Conservation (phyloP, 2,888 invertebrate genomes). For the Noctua comes region DNA sequence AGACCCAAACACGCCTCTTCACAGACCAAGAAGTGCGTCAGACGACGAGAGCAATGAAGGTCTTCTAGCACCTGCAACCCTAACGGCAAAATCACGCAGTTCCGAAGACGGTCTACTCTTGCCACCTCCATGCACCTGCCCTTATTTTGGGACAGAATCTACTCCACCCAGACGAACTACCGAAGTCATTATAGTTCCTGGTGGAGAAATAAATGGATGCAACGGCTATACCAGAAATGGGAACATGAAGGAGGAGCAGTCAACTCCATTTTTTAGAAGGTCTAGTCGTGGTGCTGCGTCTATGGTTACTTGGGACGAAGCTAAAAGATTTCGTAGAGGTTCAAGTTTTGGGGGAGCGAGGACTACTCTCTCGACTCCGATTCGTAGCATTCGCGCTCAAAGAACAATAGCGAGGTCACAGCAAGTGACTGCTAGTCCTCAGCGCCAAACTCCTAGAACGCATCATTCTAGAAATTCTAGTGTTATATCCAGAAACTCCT, state of each 20-base stretch:
- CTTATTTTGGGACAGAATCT: conserved; percentile 94
- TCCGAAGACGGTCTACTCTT: conserved; percentile 89
- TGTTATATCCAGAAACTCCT: conserved; percentile 95
- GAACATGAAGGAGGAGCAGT: conserved; percentile 82
- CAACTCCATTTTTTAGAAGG: conserved; percentile 88
- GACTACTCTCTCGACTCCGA: conserved; percentile 91
- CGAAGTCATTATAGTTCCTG: conserved; percentile 89
- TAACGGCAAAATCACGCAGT: conserved; percentile 85
- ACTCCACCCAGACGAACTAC: conserved; percentile 88
- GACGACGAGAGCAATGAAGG: conserved; percentile 86
- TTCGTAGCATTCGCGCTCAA: conserved; percentile 80
- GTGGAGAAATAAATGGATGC: conserved; percentile 87
- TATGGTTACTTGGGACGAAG: conserved; percentile 94
- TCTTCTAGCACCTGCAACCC: conserved; percentile 80
- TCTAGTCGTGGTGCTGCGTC: conserved; percentile 92
- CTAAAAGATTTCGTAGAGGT: conserved; percentile 91
- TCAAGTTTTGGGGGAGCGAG: conserved; percentile 93
- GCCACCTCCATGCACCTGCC: conserved; percentile 95
- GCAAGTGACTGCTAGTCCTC: conserved; percentile 81
- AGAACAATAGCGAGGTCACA: conserved; percentile 81
- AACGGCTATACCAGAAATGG: conserved; percentile 83
- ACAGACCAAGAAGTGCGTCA: conserved; percentile 85
- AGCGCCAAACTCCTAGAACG: conserved; percentile 90
- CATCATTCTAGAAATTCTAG: conserved; percentile 95
- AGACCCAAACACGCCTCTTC: conserved; percentile 80